Base-by-base conservation (phyloP, 2,888 invertebrate species). In the Sisyra nigra region DNA sequence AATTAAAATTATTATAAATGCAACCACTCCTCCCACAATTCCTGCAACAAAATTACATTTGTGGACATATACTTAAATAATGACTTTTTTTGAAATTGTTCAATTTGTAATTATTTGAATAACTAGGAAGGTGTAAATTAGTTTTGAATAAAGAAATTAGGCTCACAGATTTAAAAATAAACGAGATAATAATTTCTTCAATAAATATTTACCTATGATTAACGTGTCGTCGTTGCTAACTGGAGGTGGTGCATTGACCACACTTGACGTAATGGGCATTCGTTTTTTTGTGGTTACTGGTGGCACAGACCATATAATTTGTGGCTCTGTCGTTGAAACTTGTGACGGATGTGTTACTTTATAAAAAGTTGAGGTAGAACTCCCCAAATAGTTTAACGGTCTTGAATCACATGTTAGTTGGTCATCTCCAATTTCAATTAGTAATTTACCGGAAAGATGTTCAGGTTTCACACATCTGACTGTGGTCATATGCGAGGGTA, bases 1-100 rank as follows among this genome's bases (percentile, higher is more conserved):
- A 30, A 91, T 83, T 42, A 91, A 69, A 48, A 91, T 82, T 9
- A 84, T 84, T 49, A 92, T 88, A 56, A 92, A 87, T 2, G 85
- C 87, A 1, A 92, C 88, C 1, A 91, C 89, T 2, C 91, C 89
- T 1, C 89, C 89, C 0, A 91, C 89, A 50, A 92, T 91, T n/a
- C 88, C 41, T 40, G 29, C n/a, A 40, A 31, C n/a, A 40, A 5
- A 29, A 19, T 10, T 6, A n/a, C n/a, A n/a, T n/a, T n/a, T n/a
- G n/a, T n/a, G n/a, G n/a, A n/a, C n/a, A n/a, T n/a, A n/a, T n/a
- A n/a, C n/a, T n/a, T 33, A 14, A 14, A 14, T 34, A 14, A 14
- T 34, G 2, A 31, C 11, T 31, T 31, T 11, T n/a, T 31, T 31
- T 31, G 31, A 31, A n/a, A n/a, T n/a, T 31, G 31, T n/a, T 31